Base-by-base conservation (phyloP, 2,888 invertebrate species). In the Lithodes maja region DNA sequence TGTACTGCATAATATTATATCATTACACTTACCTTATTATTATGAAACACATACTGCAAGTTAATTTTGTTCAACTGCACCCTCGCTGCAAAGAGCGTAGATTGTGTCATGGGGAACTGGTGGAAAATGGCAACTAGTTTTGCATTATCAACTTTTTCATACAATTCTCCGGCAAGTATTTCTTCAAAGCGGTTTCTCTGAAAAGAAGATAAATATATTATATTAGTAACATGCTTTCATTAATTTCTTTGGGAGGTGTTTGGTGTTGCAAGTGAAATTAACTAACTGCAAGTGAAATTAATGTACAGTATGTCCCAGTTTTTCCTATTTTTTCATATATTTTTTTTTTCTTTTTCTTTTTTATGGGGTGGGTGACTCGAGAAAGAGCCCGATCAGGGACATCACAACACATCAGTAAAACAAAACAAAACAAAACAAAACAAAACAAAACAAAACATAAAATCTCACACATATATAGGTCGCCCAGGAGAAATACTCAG, bases 111-210 rank as follows among this genome's bases (percentile, higher is more conserved):
- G 54, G 89, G 82, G n/a, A 79, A 55, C 49, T 52, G 12, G 69
- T 89, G 89, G 33, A 89, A 85, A 2, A 89, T 53, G n/a, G 85
- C 85, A 3, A 89, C 82, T 7, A 89, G 69, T 53, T 89, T 89
- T 7, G 89, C 81, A 78, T 71, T 78, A n/a, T 78, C 82, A 54
- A 86, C 71, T 52, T 83, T 85, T 69, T 85, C 82, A 17, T 17
- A 68, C 7, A 86, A 69, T 83, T 89, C 89, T 53, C 71, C 54
- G 50, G 89, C 89, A 68, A 89, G 12, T 53, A 89, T 89, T 53
- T 71, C 53, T n/a, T 89, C 89, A 89, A 86, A 89, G 17, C 82
- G 86, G 53, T 89, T 89, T 3, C 74, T 53, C 88, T 89, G 68
- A n/a, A 82, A 82, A 50, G 69, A 69, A 69, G 15, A 50, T 15